These are phyloP conservation scores for Monarcha castaneiventris DNA, from an alignment of 2,113 vertebrate genomes.

Conservation along the genomic window DNA sequence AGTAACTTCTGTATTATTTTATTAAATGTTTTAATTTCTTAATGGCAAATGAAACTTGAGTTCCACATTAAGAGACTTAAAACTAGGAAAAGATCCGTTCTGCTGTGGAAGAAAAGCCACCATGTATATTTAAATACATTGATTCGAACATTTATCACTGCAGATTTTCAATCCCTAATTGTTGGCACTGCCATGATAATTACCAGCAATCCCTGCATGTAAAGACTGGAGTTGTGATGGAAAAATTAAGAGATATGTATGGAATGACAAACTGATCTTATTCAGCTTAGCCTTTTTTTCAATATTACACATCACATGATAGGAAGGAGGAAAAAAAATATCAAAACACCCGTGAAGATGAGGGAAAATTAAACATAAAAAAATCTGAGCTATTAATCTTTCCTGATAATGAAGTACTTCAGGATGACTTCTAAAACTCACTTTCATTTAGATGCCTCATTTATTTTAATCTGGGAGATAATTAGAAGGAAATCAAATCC, in stretches of 20 bases:
- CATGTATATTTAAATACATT: background rate
- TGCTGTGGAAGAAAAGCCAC: background rate
- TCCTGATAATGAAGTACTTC: conserved; percentile 60
- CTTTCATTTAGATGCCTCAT: conserved; percentile 68
- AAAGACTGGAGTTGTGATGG: background rate
- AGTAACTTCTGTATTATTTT: background rate
- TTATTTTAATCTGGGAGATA: conserved; percentile 74
- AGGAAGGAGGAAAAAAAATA: background rate
- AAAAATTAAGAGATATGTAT: background rate
- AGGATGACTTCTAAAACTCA: conserved; percentile 52
- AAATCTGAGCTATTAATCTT: conserved; percentile 49
- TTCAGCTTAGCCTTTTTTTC: background rate
- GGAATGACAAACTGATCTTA: background rate
- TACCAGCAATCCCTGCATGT: background rate
- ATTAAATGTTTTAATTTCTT: background rate
- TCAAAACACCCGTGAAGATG: conserved; percentile 8
- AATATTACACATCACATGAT: background rate
- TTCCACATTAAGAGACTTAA: background rate
- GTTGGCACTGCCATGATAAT: background rate
- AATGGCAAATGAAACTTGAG: background rate
- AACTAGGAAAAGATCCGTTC: background rate
- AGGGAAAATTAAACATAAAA: conserved; percentile 30
- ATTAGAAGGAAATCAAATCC: conserved; percentile 72
- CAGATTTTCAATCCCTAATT: background rate
- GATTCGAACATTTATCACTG: background rate